Evolutionary conservation across 2,797 vertebrate species (phyloP).

Genomic region (Lophius americanus): DNA sequence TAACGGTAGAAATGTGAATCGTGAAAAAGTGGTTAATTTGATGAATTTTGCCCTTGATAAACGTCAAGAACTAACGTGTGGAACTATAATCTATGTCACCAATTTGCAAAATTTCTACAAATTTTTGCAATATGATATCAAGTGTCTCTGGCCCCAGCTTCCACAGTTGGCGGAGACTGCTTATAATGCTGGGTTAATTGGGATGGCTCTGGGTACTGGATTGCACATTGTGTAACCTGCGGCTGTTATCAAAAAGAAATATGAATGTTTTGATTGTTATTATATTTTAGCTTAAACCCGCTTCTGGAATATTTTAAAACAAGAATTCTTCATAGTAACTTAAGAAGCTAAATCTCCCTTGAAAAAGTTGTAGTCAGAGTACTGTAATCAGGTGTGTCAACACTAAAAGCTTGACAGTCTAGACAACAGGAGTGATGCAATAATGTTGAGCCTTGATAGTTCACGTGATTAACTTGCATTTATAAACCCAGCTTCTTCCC

Average conservation of each 20-base stretch:
- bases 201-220: conserved; percentile 10
- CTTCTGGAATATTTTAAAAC: neutral
- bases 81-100: neutral
- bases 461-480: neutral
- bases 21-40: neutral
- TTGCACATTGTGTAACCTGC: conserved; percentile 6
- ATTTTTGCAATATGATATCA: conserved; percentile 42
- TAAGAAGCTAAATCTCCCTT: neutral
- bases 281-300: neutral
- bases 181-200: conserved; percentile 14
- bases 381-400: neutral
- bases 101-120: conserved; percentile 10
- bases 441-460: neutral
- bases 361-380: neutral
- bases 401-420: too few relatives aligned
- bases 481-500: neutral
- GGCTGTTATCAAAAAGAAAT: conserved; percentile 1
- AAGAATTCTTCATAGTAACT: neutral
- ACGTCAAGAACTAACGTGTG: neutral
- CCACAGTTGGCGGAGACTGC: conserved; percentile 39
- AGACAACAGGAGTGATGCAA: too few relatives aligned
- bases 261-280: neutral
- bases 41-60: neutral
- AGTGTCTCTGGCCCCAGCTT: conserved; percentile 25
- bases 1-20: neutral